Percentiles rank a stretch among this genome's conserved stretches.
These are phyloP conservation scores for Sympetrum striolatum DNA, from an alignment of 2,888 invertebrate genomes.

Conservation along the genomic window DNA sequence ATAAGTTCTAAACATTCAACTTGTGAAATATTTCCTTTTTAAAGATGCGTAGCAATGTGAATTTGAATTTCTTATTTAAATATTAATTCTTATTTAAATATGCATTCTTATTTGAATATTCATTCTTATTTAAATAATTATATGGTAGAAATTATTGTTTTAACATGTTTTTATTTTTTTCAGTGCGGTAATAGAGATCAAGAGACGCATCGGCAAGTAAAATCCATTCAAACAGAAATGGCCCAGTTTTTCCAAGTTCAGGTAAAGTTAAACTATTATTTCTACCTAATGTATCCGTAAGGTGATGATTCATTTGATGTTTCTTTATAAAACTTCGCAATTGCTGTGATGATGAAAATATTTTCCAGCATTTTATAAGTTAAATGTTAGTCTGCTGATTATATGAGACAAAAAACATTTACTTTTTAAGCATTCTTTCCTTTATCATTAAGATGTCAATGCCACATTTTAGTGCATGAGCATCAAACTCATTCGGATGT, in stretches of 20 bases:
- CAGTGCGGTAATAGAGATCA: slow-evolving; percentile 60
- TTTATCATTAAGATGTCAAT: background rate
- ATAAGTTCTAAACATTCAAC: too few species aligned
- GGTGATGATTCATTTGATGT: too few species aligned
- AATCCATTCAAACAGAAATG: slow-evolving; percentile 62
- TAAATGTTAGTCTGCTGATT: too few species aligned
- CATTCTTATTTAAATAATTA: background rate
- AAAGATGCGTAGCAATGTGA: too few species aligned
- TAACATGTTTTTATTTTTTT: slow-evolving; percentile 46
- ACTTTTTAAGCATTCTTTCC: too few species aligned
- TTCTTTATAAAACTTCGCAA: background rate
- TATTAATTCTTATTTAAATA: background rate
- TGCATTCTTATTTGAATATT: too few species aligned
- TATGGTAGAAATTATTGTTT: background rate
- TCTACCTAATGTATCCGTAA: background rate
- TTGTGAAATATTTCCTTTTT: too few species aligned
- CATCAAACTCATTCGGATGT: too few species aligned
- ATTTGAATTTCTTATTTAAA: too few species aligned
- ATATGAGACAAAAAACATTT: too few species aligned
- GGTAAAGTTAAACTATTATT: slow-evolving; percentile 51
- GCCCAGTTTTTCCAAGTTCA: slow-evolving; percentile 68
- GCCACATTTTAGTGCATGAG: too few species aligned
- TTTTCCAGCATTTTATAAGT: background rate
- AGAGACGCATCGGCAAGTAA: slow-evolving; percentile 58
- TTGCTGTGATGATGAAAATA: background rate